Evolutionary conservation across 2,888 invertebrate species (phyloP), one percentile per base, ranked within the genome.

Genomic region (Neoascia interrupta): DNA sequence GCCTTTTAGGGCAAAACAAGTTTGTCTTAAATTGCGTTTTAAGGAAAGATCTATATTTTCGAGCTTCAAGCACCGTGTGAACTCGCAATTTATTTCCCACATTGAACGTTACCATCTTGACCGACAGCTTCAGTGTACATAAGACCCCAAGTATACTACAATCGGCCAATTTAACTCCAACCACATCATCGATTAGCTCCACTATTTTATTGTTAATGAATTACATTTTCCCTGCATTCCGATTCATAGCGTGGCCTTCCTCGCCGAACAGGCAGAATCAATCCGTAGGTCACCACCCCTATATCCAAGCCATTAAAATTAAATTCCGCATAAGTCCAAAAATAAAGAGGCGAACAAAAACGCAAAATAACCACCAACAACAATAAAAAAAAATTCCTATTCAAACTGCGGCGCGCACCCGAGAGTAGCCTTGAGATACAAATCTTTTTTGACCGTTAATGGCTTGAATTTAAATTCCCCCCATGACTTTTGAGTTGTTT

Each of bases 401-500:
- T 68, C 68, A 58, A 68, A 49, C 23, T 54, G 47, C 36, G 54
- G n/a, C n/a, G n/a, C n/a, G n/a, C 34, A 26, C n/a, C n/a, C 37
- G 11, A 26, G 19, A 8, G 28, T 28, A 49, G 41, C 74, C 74
- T 75, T 75, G 56, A 69, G 74, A 75, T 75, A 69, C 36, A 61
- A 61, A 73, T 73, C 73, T 66, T 41, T 53, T 41, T 61, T 61
- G 47, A 68, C 68, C 74, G 60, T 75, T 63, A 56, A 61, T 74
- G 60, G 37, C 54, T 60, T 49, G 54, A 68, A 68, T 68, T 74
- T 68, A 54, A 75, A 61, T 61, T 56, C 39, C 28, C 37, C 31
- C 23, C 19, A 18, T 49, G n/a, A n/a, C 45, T 45, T 13, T 13
- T 15, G 4, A 5, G 36, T 37, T 45, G 47, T 45, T 37, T 26